A percentile compares a stretch with the other conserved stretches of the same genome.
phyloP scores from a whole-genome alignment of 2,113 vertebrate species.

The Aegotheles bennettii region DNA sequence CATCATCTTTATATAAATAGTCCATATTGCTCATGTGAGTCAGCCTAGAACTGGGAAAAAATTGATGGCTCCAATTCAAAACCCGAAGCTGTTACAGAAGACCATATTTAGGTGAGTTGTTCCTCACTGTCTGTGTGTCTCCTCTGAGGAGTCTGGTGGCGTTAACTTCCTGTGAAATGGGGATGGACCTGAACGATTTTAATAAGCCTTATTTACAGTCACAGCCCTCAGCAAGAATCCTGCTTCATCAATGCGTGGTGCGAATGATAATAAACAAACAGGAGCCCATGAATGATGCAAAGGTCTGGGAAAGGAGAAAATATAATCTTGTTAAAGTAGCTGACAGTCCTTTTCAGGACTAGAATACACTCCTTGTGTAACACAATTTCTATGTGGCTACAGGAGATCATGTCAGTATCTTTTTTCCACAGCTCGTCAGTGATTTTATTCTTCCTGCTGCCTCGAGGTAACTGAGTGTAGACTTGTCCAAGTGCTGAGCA shows the following conservation, averaged over 20 bases:
- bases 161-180: not conserved
- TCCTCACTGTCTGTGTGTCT: accelerated
- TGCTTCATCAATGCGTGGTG: not conserved
- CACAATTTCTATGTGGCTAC: not conserved
- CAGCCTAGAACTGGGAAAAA: not conserved
- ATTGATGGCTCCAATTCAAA: not conserved
- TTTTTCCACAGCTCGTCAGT: not conserved
- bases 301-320: not conserved
- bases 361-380: not conserved
- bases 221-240: not conserved
- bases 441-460: not conserved
- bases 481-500: not conserved
- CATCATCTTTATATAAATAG: not conserved
- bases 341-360: not conserved
- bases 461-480: not conserved
- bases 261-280: not conserved
- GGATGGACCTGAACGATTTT: not conserved
- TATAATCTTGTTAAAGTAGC: not conserved
- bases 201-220: not conserved
- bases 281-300: not conserved
- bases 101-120: accelerated
- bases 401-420: not conserved
- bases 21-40: not conserved
- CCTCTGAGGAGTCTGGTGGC: not conserved
- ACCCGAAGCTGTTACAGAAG: not conserved